Conservation (phyloP, 2,797 vertebrate species). For the Squalus acanthias region DNA sequence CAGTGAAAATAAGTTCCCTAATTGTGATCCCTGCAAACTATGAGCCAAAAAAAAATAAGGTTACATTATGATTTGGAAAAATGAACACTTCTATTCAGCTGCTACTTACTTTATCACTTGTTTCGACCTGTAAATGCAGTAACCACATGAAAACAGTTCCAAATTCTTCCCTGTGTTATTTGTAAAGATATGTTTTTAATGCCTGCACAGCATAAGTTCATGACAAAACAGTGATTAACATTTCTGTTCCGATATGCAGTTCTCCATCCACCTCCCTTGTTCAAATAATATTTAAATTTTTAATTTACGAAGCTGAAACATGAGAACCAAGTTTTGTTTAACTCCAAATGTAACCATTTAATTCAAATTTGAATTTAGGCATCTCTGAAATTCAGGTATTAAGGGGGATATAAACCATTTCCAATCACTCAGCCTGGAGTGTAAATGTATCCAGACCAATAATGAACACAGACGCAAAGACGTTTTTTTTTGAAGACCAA, state of each 20-base stretch:
- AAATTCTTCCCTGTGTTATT: neutral
- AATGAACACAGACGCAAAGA: neutral
- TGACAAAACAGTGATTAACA: neutral
- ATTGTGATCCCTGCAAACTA: neutral
- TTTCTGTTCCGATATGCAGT: too few relatives aligned
- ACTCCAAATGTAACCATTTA: neutral
- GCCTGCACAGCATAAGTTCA: neutral
- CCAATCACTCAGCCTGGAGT: neutral
- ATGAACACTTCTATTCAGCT: neutral
- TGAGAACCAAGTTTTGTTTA: neutral
- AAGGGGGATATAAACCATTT: neutral
- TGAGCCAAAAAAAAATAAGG: neutral
- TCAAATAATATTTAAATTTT: neutral
- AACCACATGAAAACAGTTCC: neutral
- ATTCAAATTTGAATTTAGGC: neutral
- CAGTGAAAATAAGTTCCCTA: neutral
- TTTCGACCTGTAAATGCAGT: neutral
- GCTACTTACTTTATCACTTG: neutral
- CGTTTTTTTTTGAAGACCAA: neutral
- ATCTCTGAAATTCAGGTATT: neutral
- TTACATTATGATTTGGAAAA: constrained; percentile 16
- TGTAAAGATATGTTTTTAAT: neutral
- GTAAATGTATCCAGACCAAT: neutral
- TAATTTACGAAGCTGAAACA: neutral
- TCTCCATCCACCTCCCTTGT: neutral